Base-by-base conservation (phyloP, 2,888 invertebrate genomes). In the Protophormia terraenovae region DNA sequence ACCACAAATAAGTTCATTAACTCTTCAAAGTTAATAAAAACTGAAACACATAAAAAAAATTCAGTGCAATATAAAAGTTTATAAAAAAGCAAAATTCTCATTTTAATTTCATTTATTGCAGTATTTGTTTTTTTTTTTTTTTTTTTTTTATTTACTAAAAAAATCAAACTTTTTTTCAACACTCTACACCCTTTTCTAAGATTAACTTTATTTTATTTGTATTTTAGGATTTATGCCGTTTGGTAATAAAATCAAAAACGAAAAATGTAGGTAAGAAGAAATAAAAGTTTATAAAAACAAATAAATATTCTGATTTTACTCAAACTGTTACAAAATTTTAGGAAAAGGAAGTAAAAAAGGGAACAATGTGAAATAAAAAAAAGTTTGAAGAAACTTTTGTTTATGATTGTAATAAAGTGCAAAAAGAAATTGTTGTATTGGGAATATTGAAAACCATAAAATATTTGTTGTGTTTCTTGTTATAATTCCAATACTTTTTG, bases 401-500 rank as follows among this genome's bases (percentile, higher is more conserved):
- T 73, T 73, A 72, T 45, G 53, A 73, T 58, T 66, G 73, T 27
- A 58, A 58, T 73, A 80, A 73, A 80, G 58, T 72, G 72, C 58
- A 45, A 10, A 45, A 64, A 58, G 47, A 47, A 73, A 73, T 66
- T 73, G 66, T 58, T 24, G 66, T 55, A 19, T 50, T 53, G 80
- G 80, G 66, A 73, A 73, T 76, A 66, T 67, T 32, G 62, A 50
- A 78, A 69, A 32, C 12, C 60, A 62, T 71, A 71, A 78, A 78
- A 69, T 62, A 32, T 60, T 78, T 78, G 69, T 10, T 45, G 12
- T 24, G n/a, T n/a, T n/a, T n/a, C n/a, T n/a, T n/a, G 3, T 7
- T 10, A 6, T 22, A 53, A 53, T 53, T 53, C 24, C 22, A 53
- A 12, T 24, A 22, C 10, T 53, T 7, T 50, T 10, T 3, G 3